Evolutionary conservation across 1,140 invertebrate genomes (phyloP), one percentile per base, ranked within the genome.

Genomic region (Mylabris phalerata): DNA sequence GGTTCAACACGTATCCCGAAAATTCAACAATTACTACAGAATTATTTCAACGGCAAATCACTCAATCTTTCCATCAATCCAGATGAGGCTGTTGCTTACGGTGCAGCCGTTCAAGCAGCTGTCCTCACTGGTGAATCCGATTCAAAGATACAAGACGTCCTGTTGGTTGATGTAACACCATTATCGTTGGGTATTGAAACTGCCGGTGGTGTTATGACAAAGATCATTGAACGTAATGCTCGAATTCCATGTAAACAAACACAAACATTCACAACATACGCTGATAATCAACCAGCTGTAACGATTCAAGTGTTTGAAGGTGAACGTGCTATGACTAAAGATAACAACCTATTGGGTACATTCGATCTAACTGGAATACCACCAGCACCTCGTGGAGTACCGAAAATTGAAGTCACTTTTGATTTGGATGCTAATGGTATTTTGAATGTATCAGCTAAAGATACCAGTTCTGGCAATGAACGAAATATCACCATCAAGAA

Each of bases 401-500:
- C 59, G 0, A 58, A 64, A 52, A 61, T 60, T 19, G 62, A 63
- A 32, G 62, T 63, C n/a, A 60, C 62, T 2, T 61, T 61, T 87
- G 82, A 84, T 59, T 70, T 85, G 32, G 84, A 86, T 63, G 84
- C 83, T 2, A 88, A 87, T 62, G 86, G 86, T 24, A 86, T 89
- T 38, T 73, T 89, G 41, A 84, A 82, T 51, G 83, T 86, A 4
- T 80, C 81, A 0, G 80, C 79, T 0, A 73, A 79, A 48, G 80
- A 78, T 39, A 79, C 72, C 51, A 80, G 77, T 6, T 80, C 78
- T 0, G 80, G 79, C 0, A 68, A 68, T 40, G 57, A 61, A 3
- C 41, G 50, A 24, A 88, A 91, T 66, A 92, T 93, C 63, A 89
- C 86, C 11, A 91, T 92, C 58, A 90, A 86, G 24, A 92, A 92